These are phyloP conservation scores for Todiramphus chloris DNA, from an alignment of 2,113 vertebrate species.

Conservation along the genomic window DNA sequence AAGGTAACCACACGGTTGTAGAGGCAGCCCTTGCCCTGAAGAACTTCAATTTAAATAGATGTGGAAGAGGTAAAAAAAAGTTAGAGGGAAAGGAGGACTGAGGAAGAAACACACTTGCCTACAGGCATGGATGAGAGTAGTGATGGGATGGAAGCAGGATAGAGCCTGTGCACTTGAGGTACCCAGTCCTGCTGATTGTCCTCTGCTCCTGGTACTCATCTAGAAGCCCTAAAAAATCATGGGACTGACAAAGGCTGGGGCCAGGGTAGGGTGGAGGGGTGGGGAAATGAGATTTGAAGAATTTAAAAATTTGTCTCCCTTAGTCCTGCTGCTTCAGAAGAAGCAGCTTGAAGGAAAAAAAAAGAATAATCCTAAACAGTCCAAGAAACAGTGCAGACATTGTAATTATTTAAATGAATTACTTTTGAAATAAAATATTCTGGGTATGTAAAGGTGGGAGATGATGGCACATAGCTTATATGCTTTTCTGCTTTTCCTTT, in stretches of 20 bases:
- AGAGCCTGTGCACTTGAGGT: background rate
- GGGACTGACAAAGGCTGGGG: accelerated
- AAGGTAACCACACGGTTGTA: background rate
- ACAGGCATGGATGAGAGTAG: background rate
- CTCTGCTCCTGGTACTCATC: background rate
- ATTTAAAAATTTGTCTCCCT: accelerated
- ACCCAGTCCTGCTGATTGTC: background rate
- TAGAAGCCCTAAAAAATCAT: background rate
- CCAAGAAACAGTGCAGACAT: background rate
- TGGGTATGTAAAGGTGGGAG: background rate
- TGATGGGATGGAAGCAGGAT: background rate
- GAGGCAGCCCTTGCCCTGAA: background rate
- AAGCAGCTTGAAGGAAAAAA: background rate
- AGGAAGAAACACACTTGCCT: background rate
- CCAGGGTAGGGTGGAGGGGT: accelerated
- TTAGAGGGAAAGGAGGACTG: background rate
- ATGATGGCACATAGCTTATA: background rate
- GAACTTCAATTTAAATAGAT: background rate
- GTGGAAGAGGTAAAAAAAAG: background rate
- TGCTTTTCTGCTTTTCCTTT: background rate
- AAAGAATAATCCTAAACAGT: background rate
- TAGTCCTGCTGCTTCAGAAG: background rate
- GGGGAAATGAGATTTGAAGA: background rate
- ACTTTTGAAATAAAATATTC: background rate
- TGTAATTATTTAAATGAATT: background rate